Conservation (phyloP, 2,888 invertebrate genomes). For the Lingula anatina region DNA sequence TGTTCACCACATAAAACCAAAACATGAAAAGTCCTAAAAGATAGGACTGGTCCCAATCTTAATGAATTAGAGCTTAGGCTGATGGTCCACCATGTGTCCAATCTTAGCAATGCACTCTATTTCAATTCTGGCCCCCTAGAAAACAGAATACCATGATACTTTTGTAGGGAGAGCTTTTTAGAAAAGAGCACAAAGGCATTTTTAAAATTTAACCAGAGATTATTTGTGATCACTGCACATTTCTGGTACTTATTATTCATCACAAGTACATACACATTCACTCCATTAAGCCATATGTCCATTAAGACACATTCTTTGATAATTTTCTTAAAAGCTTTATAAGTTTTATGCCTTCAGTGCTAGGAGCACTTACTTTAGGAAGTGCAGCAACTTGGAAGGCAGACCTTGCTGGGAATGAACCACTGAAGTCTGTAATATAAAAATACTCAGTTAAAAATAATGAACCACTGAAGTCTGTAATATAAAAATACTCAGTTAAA, state of each 20-base stretch:
- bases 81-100: too few relatives aligned
- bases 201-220: neutral
- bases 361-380: conserved; percentile 65
- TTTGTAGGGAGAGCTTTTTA: too few relatives aligned
- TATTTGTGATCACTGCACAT: neutral
- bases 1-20: too few relatives aligned
- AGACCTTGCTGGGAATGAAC: conserved; percentile 75
- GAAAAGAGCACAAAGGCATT: neutral
- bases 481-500: conserved; percentile 10
- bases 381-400: conserved; percentile 77
- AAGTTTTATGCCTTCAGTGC: too few relatives aligned
- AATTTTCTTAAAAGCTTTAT: neutral
- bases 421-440: conserved; percentile 66
- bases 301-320: neutral
- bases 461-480: conserved; percentile 70
- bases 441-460: conserved; percentile 41
- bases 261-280: conserved; percentile 2
- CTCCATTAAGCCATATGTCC: neutral
- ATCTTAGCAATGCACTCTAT: conserved; percentile 81
- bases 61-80: too few relatives aligned
- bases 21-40: too few relatives aligned
- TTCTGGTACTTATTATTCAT: neutral
- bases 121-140: conserved; percentile 69
- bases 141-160: conserved; percentile 10
- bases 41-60: too few relatives aligned